Percentiles rank a stretch among this genome's conserved stretches.
Evolutionary conservation across 2,888 invertebrate genomes (phyloP).

Genomic region (Lysandra bellargus): DNA sequence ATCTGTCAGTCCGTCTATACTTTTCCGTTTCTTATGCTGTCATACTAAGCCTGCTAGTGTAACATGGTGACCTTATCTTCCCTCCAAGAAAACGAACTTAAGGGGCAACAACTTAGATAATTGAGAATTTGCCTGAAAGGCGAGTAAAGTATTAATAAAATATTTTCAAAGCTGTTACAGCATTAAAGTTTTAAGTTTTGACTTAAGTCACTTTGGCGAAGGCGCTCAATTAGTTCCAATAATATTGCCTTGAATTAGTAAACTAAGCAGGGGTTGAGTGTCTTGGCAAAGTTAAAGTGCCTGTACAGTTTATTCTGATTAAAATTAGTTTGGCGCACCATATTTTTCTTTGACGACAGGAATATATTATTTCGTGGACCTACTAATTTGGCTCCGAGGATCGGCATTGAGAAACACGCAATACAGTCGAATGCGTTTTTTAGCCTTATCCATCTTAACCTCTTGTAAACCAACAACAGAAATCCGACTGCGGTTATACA

Average conservation of each 20-base stretch:
- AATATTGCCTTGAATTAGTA: slow-evolving; percentile 11
- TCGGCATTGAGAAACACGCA: too few species aligned
- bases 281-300: neutral
- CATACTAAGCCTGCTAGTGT: neutral
- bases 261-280: neutral
- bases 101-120: neutral
- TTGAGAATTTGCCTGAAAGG: neutral
- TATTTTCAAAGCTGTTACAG: neutral
- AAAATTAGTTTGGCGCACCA: neutral
- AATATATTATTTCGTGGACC: too few species aligned
- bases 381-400: too few species aligned
- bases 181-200: neutral
- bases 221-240: neutral
- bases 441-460: too few species aligned
- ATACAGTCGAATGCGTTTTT: too few species aligned
- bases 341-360: too few species aligned
- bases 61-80: neutral
- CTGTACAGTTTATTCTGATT: neutral
- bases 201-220: neutral
- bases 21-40: too few species aligned
- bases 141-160: neutral
- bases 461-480: too few species aligned
- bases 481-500: too few species aligned
- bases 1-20: too few species aligned
- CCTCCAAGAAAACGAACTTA: neutral